These are phyloP conservation scores for Calidris pygmaea DNA, from an alignment of 2,113 vertebrate genomes.

Conservation along the genomic window DNA sequence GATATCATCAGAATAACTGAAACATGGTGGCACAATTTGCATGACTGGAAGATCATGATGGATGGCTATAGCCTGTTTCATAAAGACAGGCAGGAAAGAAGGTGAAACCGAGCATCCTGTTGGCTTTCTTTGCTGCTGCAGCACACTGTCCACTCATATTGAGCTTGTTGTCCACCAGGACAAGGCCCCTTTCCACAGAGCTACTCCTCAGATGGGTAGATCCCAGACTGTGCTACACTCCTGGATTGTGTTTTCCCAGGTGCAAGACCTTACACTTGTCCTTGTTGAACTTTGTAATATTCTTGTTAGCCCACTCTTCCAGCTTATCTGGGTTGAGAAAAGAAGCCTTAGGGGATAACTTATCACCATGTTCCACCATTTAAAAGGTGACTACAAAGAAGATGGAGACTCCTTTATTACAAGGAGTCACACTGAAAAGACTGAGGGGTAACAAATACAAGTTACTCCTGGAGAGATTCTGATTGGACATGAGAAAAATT, in stretches of 20 bases:
- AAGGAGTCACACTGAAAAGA: neutral
- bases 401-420: neutral
- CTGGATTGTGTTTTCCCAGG: too few species aligned
- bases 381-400: neutral
- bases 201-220: too few species aligned
- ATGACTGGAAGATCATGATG: neutral
- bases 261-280: too few species aligned
- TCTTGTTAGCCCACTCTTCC: too few species aligned
- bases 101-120: too few species aligned
- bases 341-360: neutral
- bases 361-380: neutral
- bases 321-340: neutral
- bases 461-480: neutral
- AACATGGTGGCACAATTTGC: neutral
- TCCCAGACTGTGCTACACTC: too few species aligned
- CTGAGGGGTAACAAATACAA: neutral
- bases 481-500: neutral
- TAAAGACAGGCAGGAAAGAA: neutral
- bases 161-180: too few species aligned
- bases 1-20: neutral
- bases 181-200: too few species aligned
- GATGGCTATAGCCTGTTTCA: neutral
- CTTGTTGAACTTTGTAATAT: too few species aligned
- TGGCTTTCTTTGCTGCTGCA: too few species aligned
- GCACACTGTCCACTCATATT: too few species aligned